These are phyloP conservation scores for Tenthredo distinguenda DNA, from an alignment of 2,888 invertebrate genomes.

Conservation along the genomic window DNA sequence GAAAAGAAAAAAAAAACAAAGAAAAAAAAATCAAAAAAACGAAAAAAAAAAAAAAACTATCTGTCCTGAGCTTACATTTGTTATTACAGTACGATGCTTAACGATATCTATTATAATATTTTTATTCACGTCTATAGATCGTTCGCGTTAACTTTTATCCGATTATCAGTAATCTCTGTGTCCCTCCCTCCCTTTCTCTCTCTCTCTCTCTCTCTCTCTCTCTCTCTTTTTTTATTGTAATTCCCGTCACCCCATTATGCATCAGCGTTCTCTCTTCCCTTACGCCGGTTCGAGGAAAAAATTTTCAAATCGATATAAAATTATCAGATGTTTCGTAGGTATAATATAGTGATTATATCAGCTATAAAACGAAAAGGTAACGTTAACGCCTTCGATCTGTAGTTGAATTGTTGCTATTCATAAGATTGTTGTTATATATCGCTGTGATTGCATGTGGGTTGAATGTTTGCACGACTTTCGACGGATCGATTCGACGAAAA, in stretches of 20 bases:
- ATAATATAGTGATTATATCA: neutral
- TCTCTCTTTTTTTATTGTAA: too few species aligned
- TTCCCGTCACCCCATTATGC: neutral
- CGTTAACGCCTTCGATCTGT: conserved; percentile 71
- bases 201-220: too few species aligned
- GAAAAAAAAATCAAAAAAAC: conserved; percentile 56
- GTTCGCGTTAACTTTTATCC: conserved; percentile 67
- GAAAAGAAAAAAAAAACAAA: conserved; percentile 55
- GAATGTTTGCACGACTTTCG: conserved; percentile 40
- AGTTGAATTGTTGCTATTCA: conserved; percentile 76
- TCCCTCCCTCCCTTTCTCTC: too few species aligned
- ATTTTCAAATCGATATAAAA: neutral
- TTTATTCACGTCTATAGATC: conserved; percentile 75
- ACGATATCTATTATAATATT: conserved; percentile 76
- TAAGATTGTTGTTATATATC: conserved; percentile 76
- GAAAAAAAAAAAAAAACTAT: conserved; percentile 62
- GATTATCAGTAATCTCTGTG: neutral
- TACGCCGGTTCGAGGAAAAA: neutral
- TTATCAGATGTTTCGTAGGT: neutral
- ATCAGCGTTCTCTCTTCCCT: neutral
- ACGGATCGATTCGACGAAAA: conserved; percentile 35
- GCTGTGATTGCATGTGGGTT: conserved; percentile 71
- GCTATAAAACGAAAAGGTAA: conserved; percentile 27
- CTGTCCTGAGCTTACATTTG: conserved; percentile 77
- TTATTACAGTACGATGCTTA: conserved; percentile 75